Base-by-base conservation (phyloP, 2,888 invertebrate genomes). In the Xylota sylvarum region DNA sequence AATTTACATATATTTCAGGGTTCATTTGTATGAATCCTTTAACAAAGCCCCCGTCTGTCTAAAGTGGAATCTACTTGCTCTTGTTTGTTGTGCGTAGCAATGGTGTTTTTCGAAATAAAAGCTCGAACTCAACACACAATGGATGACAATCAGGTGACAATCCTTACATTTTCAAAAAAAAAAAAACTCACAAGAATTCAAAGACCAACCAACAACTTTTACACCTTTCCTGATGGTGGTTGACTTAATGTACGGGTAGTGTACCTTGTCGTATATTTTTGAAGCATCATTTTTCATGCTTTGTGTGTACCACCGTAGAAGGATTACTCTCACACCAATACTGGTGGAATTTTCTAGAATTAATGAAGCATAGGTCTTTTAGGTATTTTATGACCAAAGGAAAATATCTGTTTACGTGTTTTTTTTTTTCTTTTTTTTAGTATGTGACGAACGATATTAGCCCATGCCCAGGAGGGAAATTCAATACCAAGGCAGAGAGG, bases 21-120 rank as follows among this genome's bases (percentile, higher is more conserved):
- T 86, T 86, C 82, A 86, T 86, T 86, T 86, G 86, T 86, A 86
- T 82, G 82, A 86, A 86, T 86, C 86, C 86, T 82, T 86, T 64
- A 67, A 86, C 86, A 82, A 86, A 82, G 78, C 37, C 37, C 77
- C 82, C 73, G 86, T 78, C 86, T 86, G 86, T 82, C 77, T 82
- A 82, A 82, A 86, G 82, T 81, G 77, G 73, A 82, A 73, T 82
- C 77, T 81, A 35, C 72, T 73, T 69, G 82, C 19, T 82, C 82
- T 62, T 86, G 82, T 82, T 70, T 69, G 73, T 73, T 69, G 46
- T 73, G 82, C 76, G 77, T 43, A 69, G 65, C 40, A 27, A 37
- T 65, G 56, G 69, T 77, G 52, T 62, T 60, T 62, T 60, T 55
- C 60, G 12, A 67, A 52, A 23, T 65, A 27, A 65, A 67, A 74